Conservation (phyloP, 2,113 vertebrate genomes). For the Octodon degus region DNA sequence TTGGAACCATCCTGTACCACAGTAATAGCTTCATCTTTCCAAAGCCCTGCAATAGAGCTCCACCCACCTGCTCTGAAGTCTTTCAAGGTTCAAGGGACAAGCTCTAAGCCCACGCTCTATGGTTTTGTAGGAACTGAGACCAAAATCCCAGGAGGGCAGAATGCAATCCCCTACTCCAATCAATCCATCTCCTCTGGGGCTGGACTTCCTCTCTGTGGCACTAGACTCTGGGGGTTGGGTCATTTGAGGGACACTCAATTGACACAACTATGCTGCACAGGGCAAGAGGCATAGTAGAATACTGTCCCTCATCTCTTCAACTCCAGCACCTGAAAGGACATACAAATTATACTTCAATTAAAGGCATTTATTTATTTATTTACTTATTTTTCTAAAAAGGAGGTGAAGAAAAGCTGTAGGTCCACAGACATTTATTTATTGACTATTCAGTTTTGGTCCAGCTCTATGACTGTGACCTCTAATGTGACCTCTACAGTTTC, state of each 20-base stretch:
- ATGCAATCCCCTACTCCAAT: neutral
- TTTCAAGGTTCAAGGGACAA: neutral
- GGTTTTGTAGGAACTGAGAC: neutral
- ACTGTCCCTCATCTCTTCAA: accelerated
- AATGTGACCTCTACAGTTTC: too few species aligned
- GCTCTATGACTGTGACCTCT: neutral
- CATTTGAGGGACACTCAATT: neutral
- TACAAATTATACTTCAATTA: neutral
- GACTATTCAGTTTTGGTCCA: neutral
- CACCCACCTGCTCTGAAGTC: neutral
- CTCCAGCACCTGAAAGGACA: neutral
- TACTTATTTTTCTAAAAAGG: neutral
- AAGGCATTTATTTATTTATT: neutral
- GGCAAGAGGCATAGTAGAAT: too few species aligned
- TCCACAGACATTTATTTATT: too few species aligned
- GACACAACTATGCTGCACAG: neutral
- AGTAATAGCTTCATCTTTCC: neutral
- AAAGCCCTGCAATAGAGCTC: neutral
- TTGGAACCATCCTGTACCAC: neutral
- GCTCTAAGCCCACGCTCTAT: neutral
- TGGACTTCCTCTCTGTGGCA: neutral
- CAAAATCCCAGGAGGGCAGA: too few species aligned
- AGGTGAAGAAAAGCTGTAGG: neutral
- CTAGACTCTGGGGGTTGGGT: neutral
- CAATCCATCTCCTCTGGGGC: neutral